Evolutionary conservation across 2,888 invertebrate species (phyloP).

Genomic region (Aphrophora alni): DNA sequence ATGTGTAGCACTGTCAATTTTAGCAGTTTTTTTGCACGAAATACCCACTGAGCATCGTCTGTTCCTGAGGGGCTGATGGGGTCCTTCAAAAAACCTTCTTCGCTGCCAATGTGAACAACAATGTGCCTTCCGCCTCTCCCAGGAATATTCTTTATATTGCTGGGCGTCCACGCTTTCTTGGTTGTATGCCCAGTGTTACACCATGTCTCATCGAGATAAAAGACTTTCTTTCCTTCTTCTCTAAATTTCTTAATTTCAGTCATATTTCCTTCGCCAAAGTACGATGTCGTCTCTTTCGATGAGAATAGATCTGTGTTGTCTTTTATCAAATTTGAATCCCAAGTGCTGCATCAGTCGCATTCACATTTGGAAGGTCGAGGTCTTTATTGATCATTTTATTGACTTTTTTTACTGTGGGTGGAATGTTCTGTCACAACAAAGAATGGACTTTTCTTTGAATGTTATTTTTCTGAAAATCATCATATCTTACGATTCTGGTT

Average conservation of each 20-base stretch:
- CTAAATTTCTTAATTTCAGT: neutral
- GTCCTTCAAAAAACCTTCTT: too few species aligned
- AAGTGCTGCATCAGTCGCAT: constrained; percentile 13
- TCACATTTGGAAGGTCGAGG: neutral
- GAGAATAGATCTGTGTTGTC: constrained; percentile 10
- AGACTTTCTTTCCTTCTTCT: constrained; percentile 1
- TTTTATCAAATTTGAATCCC: neutral
- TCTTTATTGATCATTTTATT: constrained; percentile 1
- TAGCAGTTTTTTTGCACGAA: too few species aligned
- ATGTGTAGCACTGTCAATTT: too few species aligned
- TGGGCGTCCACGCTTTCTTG: neutral
- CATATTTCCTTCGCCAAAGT: constrained; percentile 12
- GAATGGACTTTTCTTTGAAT: constrained; percentile 7
- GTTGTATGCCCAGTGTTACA: neutral
- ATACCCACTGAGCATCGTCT: too few species aligned
- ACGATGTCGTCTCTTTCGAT: constrained; percentile 12
- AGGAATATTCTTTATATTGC: too few species aligned
- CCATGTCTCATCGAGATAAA: neutral
- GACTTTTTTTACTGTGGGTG: constrained; percentile 12
- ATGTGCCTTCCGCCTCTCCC: too few species aligned
- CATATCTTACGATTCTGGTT: constrained; percentile 14
- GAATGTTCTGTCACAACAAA: constrained; percentile 6
- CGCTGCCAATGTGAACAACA: too few species aligned
- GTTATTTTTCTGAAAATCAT: constrained; percentile 10
- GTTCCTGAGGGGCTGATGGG: too few species aligned